Evolutionary conservation across 1,140 invertebrate genomes (phyloP).

Genomic region (Luehdorfia chinensis): DNA sequence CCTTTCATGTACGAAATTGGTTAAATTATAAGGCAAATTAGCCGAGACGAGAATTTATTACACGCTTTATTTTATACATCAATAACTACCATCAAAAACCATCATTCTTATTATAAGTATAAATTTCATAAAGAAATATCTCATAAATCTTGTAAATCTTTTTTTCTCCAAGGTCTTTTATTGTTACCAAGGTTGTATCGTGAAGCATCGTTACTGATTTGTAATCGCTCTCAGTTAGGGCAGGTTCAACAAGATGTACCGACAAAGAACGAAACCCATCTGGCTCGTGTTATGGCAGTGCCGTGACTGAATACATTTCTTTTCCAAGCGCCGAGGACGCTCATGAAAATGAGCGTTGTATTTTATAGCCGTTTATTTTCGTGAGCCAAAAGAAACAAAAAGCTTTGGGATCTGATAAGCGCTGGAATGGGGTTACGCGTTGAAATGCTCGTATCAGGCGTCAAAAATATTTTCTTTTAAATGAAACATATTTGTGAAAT

Average conservation of each 20-base stretch:
- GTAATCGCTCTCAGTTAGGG: constrained; percentile 50
- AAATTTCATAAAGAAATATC: too few relatives aligned
- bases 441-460: constrained; percentile 13
- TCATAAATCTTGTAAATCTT: constrained; percentile 9
- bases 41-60: too few relatives aligned
- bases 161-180: constrained; percentile 44
- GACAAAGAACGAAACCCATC: constrained; percentile 42
- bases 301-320: constrained; percentile 60
- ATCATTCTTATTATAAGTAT: too few relatives aligned
- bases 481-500: not conserved
- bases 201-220: too few relatives aligned
- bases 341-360: constrained; percentile 61
- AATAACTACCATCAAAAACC: too few relatives aligned
- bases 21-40: too few relatives aligned
- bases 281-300: constrained; percentile 50
- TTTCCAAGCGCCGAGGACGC: constrained; percentile 51
- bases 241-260: constrained; percentile 57
- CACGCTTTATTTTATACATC: too few relatives aligned
- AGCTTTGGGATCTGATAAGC: constrained; percentile 21
- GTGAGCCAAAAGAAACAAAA: constrained; percentile 35
- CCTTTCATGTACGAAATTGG: too few relatives aligned
- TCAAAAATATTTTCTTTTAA: not conserved
- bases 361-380: constrained; percentile 50
- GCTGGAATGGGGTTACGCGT: constrained; percentile 19
- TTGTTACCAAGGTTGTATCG: constrained; percentile 28